These are phyloP conservation scores for Sphecodes monilicornis DNA, from an alignment of 2,888 invertebrate species.

Conservation along the genomic window DNA sequence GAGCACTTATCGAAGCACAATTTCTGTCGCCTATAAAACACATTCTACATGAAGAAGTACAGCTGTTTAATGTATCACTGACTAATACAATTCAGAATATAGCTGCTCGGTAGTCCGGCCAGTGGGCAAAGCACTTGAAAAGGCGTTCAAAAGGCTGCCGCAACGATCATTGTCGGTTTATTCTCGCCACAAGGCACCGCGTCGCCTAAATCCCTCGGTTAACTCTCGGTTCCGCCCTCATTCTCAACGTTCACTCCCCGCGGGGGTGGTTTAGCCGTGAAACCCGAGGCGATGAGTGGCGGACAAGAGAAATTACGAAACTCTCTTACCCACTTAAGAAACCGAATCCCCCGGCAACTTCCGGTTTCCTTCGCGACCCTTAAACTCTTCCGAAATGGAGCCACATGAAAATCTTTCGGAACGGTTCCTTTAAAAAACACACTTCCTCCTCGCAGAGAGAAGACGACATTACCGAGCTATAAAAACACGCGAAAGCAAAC, in stretches of 20 bases:
- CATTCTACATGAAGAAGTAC: too few relatives aligned
- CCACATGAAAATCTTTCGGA: not conserved
- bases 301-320: constrained; percentile 74
- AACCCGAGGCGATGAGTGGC: constrained; percentile 69
- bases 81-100: not conserved
- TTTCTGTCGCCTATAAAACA: too few relatives aligned
- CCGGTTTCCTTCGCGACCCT: not conserved
- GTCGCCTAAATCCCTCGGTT: constrained; percentile 40
- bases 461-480: not conserved
- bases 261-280: constrained; percentile 37
- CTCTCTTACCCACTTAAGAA: constrained; percentile 69
- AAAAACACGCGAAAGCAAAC: not conserved
- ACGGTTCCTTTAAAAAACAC: not conserved
- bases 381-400: not conserved
- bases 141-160: not conserved
- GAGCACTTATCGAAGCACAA: too few relatives aligned
- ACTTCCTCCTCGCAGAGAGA: not conserved
- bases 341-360: not conserved
- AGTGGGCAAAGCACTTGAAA: not conserved
- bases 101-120: not conserved
- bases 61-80: too few relatives aligned
- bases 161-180: constrained; percentile 25
- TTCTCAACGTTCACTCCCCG: constrained; percentile 34
- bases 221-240: constrained; percentile 21
- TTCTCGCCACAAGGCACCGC: constrained; percentile 34